Conservation (phyloP, 2,888 invertebrate species). For the Tiliacea aurago region DNA sequence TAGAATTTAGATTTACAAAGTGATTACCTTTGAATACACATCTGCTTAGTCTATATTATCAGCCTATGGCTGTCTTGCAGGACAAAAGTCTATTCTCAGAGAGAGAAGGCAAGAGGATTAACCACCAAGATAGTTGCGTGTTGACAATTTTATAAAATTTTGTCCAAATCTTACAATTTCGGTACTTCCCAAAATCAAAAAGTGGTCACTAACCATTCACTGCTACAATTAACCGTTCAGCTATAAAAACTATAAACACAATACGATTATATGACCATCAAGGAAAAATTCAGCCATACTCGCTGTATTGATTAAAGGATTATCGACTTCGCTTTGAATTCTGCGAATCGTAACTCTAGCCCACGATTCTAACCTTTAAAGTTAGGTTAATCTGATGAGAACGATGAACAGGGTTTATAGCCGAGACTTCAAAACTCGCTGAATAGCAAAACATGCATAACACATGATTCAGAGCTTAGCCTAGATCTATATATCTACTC, state of each 20-base stretch:
- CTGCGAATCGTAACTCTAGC: constrained; percentile 44
- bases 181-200: neutral
- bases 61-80: neutral
- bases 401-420: constrained; percentile 22
- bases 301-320: constrained; percentile 47
- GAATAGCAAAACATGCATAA: constrained; percentile 47
- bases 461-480: constrained; percentile 31
- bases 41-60: neutral
- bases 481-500: constrained; percentile 4
- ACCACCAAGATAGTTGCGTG: neutral
- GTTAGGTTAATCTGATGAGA: constrained; percentile 54
- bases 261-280: constrained; percentile 9
- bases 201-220: neutral
- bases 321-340: constrained; percentile 37
- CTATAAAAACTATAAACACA: constrained; percentile 12
- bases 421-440: constrained; percentile 30
- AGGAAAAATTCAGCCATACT: constrained; percentile 36
- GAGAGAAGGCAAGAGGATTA: too few relatives aligned
- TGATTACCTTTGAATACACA: neutral
- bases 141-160: neutral
- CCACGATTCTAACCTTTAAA: constrained; percentile 57
- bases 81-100: neutral
- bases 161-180: neutral
- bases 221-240: neutral
- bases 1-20: neutral